Base-by-base conservation (phyloP, 2,888 invertebrate species). In the Monopis laevigella region DNA sequence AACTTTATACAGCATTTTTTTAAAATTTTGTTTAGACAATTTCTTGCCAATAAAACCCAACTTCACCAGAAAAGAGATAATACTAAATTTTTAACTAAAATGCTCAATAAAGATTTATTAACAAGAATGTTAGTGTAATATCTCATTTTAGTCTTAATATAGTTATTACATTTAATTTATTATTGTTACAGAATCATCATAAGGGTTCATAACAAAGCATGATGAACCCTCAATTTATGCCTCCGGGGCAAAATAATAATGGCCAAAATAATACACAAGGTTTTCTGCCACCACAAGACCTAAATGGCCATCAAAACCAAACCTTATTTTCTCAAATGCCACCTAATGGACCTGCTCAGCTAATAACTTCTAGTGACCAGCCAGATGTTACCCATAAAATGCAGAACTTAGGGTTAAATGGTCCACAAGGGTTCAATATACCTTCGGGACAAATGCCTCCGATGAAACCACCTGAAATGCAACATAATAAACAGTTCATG, bases 171-270 rank as follows among this genome's bases (percentile, higher is more conserved):
- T n/a, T n/a, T n/a, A n/a, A n/a, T n/a, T n/a, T n/a, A n/a, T n/a
- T n/a, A n/a, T n/a, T n/a, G n/a, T n/a, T n/a, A n/a, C n/a, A n/a
- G n/a, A n/a, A n/a, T n/a, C n/a, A n/a, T n/a, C n/a, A n/a, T n/a
- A n/a, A n/a, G n/a, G n/a, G n/a, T n/a, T n/a, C n/a, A n/a, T n/a
- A n/a, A 13, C 17, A 7, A n/a, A 65, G 51, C 43, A 74, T 72
- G 74, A 82, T 82, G 81, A 81, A 81, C 54, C 77, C 81, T 39
- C 80, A 81, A 47, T 81, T 71, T 49, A 60, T 68, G 45, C 73
- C 77, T 14, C 75, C 77, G 18, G 81, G 81, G 42, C 74, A 71
- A 50, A 80, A 77, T 45, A 81, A 81, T 45, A 80, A 80, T 52
- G 59, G 69, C 45, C 78, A 77, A 28, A 59, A 40, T 42, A 78